Evolutionary conservation across 30 jellyfish, hydroid and myxozoan genomes (phyloP).

Genomic region (Mastigias papua): DNA sequence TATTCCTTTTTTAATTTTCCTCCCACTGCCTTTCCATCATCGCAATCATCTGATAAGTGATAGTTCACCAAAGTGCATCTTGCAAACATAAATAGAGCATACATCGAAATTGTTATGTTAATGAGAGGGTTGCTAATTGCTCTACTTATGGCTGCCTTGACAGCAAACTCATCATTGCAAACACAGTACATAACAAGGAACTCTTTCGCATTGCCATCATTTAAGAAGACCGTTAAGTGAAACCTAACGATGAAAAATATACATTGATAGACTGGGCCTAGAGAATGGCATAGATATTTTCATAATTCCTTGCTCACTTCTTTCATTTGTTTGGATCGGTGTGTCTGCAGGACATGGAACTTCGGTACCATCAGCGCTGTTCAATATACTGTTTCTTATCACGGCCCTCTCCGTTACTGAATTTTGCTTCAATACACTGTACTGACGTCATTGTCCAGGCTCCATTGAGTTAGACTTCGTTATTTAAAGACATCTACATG

Average conservation of each 20-base stretch:
- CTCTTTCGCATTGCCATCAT: background rate
- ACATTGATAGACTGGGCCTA: constrained; percentile 4
- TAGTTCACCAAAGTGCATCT: background rate
- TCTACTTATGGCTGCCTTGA: constrained; percentile 21
- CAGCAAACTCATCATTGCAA: constrained; percentile 27
- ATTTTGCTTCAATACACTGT: background rate
- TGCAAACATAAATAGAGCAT: constrained; percentile 37
- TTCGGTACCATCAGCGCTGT: background rate
- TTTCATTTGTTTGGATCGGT: constrained; percentile 44
- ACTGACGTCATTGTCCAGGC: constrained; percentile 9
- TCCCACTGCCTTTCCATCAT: constrained; percentile 34
- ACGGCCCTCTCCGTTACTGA: background rate
- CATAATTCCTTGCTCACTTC: constrained; percentile 25
- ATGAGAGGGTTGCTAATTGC: constrained; percentile 48
- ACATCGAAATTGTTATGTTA: constrained; percentile 42
- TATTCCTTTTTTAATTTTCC: constrained; percentile 40
- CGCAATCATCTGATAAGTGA: constrained; percentile 25
- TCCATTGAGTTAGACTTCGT: background rate
- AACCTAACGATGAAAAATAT: background rate
- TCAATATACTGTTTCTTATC: background rate
- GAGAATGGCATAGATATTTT: constrained; percentile 39
- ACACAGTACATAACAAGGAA: constrained; percentile 7
- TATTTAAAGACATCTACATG: background rate
- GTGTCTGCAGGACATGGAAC: constrained; percentile 16
- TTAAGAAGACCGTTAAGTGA: background rate